Evolutionary conservation across 2,113 vertebrate species (phyloP), one percentile per base, ranked within the genome.

Genomic region (Mohoua ochrocephala): DNA sequence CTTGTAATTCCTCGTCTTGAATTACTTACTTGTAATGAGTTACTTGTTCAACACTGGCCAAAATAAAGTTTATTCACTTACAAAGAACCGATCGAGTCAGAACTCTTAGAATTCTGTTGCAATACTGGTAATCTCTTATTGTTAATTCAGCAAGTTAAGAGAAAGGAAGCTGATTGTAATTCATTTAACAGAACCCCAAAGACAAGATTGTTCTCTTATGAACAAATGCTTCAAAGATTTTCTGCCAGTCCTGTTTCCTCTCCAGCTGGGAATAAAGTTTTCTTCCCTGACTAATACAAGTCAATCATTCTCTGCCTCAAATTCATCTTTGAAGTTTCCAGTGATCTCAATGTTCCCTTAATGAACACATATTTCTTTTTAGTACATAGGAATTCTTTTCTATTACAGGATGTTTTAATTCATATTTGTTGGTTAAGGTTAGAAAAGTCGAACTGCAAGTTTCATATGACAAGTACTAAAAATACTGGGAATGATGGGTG

Each of bases 171-270:
- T 90, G 78, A 93, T 96, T 96, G 97, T 92, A 95, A 91, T 93
- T 93, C 94, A 96, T 89, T 94, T 95, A 96, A 89, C 77, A 95
- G 92, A 96, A 96, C 10, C 44, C 92, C 57, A 94, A 96, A 97
- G 91, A 87, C 93, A 84, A 93, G 91, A 96, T 95, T 97, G 95
- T 96, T 97, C 94, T 91, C 85, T 91, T 90, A 89, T n/a, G 93
- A 97, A 97, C 97, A 97, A 97, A 96, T 90, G 94, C 91, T 95
- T 97, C 96, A 96, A 97, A 96, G 94, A 95, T 94, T 91, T 96
- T 96, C 79, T 95, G 85, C 91, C 94, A 95, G 65, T 95, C 79
- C 87, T 80, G 53, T 95, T 96, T 96, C 92, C 96, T 95, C 91
- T 96, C 97, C 96, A 97, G 94, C 96, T 97, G 96, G 93, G 84